Conservation (phyloP, 2,113 vertebrate genomes). For the Phrynocephalus versicolor region DNA sequence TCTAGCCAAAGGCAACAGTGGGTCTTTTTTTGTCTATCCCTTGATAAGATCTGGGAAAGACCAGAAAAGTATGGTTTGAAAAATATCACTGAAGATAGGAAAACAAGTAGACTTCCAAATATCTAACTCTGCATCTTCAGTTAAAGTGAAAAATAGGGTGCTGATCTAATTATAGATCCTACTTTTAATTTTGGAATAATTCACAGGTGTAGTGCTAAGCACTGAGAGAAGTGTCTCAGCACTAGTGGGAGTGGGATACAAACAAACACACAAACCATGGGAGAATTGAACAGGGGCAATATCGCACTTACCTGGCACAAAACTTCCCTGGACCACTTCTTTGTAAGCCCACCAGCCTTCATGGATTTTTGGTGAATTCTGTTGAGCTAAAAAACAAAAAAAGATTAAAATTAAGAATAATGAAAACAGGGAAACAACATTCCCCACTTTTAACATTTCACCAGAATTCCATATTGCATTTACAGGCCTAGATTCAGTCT, state of each 20-base stretch:
- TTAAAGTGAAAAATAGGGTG: accelerated
- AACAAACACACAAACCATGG: not conserved
- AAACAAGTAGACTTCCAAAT: not conserved
- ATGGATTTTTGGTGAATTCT: conserved; percentile 95
- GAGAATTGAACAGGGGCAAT: not conserved
- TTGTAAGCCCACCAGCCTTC: conserved; percentile 99
- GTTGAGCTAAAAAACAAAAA: conserved; percentile 86
- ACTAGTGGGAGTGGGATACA: no score
- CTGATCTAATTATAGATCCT: not conserved
- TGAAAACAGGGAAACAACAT: conserved; percentile 32
- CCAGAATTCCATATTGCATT: not conserved
- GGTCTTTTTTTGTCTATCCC: not conserved
- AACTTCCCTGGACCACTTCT: conserved; percentile 98
- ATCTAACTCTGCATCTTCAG: not conserved
- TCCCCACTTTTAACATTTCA: not conserved
- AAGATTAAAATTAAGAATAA: conserved; percentile 26
- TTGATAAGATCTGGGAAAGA: not conserved
- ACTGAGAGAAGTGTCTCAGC: no score
- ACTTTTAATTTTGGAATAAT: not conserved
- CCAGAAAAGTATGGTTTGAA: not conserved
- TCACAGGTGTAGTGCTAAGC: not conserved
- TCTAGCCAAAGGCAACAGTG: not conserved
- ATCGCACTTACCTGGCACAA: conserved; percentile 91
- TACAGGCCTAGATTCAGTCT: not conserved
- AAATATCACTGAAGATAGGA: not conserved